Conservation (phyloP, 30 jellyfish, hydroid and myxozoan genomes). For the Turritopsis rubra region DNA sequence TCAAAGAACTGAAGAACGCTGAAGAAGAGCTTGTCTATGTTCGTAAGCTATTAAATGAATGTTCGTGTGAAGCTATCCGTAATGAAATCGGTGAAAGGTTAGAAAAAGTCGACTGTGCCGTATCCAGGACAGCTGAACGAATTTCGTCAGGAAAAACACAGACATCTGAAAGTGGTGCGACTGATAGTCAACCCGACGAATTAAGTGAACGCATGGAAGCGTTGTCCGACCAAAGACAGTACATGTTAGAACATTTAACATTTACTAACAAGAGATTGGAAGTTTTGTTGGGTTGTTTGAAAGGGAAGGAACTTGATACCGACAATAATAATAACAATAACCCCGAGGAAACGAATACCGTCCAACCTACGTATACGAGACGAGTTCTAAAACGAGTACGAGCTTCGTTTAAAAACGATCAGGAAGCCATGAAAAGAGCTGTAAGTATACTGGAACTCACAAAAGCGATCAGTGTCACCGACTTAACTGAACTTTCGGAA, state of each 20-base stretch:
- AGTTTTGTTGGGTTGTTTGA: constrained; percentile 11
- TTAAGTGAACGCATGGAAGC: background rate
- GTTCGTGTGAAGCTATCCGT: background rate
- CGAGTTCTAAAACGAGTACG: constrained; percentile 38
- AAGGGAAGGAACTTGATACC: constrained; percentile 6
- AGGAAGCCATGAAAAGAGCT: constrained; percentile 66
- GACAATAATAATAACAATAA: constrained; percentile 2
- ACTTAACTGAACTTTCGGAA: constrained; percentile 39
- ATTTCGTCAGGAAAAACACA: background rate
- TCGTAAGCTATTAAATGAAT: constrained; percentile 1
- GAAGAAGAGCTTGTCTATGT: background rate
- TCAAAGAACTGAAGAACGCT: background rate
- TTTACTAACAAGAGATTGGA: constrained; percentile 20
- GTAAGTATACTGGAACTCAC: constrained; percentile 66
- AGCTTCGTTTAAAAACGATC: constrained; percentile 59
- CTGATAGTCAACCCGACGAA: constrained; percentile 9
- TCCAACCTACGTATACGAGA: background rate
- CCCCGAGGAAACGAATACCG: background rate
- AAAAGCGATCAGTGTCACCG: constrained; percentile 61
- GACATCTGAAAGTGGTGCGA: background rate
- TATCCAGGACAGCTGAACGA: background rate
- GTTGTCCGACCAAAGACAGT: constrained; percentile 10
- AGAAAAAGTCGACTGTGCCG: background rate
- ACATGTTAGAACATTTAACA: constrained; percentile 25
- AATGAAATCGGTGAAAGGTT: background rate